Evolutionary conservation across 2,888 invertebrate genomes (phyloP).

Genomic region (Pristionchus mayeri): DNA sequence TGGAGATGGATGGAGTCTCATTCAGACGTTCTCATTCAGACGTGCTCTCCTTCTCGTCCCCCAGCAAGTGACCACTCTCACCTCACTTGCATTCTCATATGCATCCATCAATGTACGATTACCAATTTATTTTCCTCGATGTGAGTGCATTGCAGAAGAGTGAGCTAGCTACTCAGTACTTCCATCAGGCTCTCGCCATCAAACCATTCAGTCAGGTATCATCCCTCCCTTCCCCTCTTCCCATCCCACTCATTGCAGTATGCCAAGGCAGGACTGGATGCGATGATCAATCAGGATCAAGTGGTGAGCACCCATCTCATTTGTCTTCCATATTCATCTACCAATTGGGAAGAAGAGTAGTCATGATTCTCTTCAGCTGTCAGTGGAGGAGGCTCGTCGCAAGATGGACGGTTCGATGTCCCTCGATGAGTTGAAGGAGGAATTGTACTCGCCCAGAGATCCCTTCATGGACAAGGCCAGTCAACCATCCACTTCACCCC

Average conservation of each 20-base stretch:
- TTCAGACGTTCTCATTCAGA: conserved; percentile 48
- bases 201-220: conserved; percentile 60
- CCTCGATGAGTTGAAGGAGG: not conserved
- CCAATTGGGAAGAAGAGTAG: not conserved
- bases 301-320: too few relatives aligned
- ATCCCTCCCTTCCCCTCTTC: too few relatives aligned
- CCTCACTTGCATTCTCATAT: conserved; percentile 57
- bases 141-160: conserved; percentile 36
- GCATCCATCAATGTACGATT: conserved; percentile 49
- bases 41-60: conserved; percentile 59
- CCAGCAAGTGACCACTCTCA: conserved; percentile 58
- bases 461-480: conserved; percentile 32
- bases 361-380: not conserved
- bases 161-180: conserved; percentile 53
- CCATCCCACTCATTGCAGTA: not conserved
- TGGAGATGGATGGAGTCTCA: too few relatives aligned
- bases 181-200: conserved; percentile 62
- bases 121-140: not conserved
- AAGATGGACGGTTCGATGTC: not conserved
- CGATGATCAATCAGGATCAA: not conserved
- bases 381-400: conserved; percentile 17
- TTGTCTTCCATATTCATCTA: too few relatives aligned
- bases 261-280: not conserved
- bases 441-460: conserved; percentile 20
- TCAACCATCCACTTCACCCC: too few relatives aligned